phyloP scores from a whole-genome alignment of 2,797 vertebrate genomes.

The Lutjanus campechanus region DNA sequence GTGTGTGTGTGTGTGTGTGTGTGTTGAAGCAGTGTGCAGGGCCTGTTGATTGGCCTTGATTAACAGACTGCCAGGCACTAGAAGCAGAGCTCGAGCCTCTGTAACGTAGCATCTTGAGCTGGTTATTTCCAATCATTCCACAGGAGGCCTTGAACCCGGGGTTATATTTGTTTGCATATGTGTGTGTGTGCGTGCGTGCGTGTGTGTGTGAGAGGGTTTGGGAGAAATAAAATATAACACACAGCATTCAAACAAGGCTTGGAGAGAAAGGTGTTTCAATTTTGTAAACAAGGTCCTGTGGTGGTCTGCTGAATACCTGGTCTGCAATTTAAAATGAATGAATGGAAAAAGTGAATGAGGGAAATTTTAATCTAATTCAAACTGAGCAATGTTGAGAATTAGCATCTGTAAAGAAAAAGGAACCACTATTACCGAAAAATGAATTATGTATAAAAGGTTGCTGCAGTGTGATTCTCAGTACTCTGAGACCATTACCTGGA shows the following conservation, averaged over 20 bases:
- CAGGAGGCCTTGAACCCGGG: constrained; percentile 57
- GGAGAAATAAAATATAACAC: background rate
- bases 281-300: constrained; percentile 21
- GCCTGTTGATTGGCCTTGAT: constrained; percentile 83
- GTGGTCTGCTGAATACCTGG: constrained; percentile 12
- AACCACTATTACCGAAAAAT: constrained; percentile 11
- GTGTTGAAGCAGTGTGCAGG: constrained; percentile 48
- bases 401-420: constrained; percentile 43
- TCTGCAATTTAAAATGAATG: constrained; percentile 16
- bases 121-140: constrained; percentile 82
- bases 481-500: constrained; percentile 19
- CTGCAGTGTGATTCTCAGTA: constrained; percentile 10
- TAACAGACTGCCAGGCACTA: constrained; percentile 72
- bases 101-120: constrained; percentile 83
- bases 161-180: constrained; percentile 21
- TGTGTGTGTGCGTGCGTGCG: constrained; percentile 30
- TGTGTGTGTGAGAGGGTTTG: constrained; percentile 10
- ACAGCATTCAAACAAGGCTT: background rate
- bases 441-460: constrained; percentile 49
- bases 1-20: constrained; percentile 30
- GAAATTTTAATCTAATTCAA: constrained; percentile 24
- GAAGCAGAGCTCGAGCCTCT: constrained; percentile 60
- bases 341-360: constrained; percentile 17
- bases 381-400: constrained; percentile 37
- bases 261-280: constrained; percentile 12